A percentile compares a stretch with the other conserved stretches of the same genome.
Conservation (phyloP, 2,113 vertebrate genomes). For the Perca schrenkii region DNA sequence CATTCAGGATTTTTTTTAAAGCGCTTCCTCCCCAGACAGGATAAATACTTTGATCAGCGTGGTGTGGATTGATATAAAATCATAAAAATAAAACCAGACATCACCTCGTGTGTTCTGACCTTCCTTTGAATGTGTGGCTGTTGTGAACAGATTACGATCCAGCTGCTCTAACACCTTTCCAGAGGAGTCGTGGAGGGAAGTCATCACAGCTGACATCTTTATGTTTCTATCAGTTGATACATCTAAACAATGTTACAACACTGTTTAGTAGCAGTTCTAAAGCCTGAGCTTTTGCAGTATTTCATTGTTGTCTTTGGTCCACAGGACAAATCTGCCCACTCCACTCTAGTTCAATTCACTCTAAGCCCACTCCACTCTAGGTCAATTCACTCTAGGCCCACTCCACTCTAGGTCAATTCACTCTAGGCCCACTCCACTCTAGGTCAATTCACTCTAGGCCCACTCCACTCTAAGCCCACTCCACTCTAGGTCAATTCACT, state of each 20-base stretch:
- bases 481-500: not conserved
- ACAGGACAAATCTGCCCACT: not conserved
- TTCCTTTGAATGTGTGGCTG: constrained; percentile 33
- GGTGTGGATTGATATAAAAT: constrained; percentile 34
- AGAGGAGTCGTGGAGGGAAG: not conserved
- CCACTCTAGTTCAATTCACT: not conserved
- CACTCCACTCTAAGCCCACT: no score
- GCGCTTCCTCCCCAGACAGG: not conserved
- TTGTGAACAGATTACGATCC: constrained; percentile 19
- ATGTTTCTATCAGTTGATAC: constrained; percentile 24
- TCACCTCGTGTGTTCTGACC: constrained; percentile 23
- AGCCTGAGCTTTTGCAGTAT: not conserved
- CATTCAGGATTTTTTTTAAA: constrained; percentile 26
- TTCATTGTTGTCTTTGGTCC: not conserved
- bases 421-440: no score
- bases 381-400: not conserved
- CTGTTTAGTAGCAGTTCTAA: constrained; percentile 22
- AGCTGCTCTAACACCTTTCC: constrained; percentile 40
- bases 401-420: not conserved
- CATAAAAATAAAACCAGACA: constrained; percentile 14
- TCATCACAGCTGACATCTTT: constrained; percentile 38
- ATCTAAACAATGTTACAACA: not conserved
- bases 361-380: no score
- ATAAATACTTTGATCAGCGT: constrained; percentile 26
- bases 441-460: not conserved